Conservation (phyloP, 2,888 invertebrate species). For the Xanthia togata region DNA sequence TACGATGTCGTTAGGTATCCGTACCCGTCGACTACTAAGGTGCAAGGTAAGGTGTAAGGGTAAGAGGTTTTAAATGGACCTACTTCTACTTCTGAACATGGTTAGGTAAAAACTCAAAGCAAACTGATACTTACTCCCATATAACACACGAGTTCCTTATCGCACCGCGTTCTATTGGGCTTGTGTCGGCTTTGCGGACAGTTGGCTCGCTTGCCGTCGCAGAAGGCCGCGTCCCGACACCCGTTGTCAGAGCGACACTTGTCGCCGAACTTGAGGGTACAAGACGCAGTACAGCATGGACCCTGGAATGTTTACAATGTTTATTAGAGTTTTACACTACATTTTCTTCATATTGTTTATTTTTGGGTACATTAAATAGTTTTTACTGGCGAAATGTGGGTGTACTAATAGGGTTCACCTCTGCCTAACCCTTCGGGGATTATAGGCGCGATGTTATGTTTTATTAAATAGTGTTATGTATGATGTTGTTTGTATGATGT, state of each 20-base stretch:
- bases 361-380: neutral
- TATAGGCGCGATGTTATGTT: too few species aligned
- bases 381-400: too few species aligned
- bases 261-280: slow-evolving; percentile 95
- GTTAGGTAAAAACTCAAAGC: neutral
- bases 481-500: neutral
- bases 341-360: neutral
- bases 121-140: slow-evolving; percentile 95
- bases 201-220: slow-evolving; percentile 96
- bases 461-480: neutral
- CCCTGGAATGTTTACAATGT: slow-evolving; percentile 90
- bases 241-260: slow-evolving; percentile 98
- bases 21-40: neutral
- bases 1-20: neutral
- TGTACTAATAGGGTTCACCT: too few species aligned
- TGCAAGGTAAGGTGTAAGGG: too few species aligned
- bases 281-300: slow-evolving; percentile 97
- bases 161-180: slow-evolving; percentile 98
- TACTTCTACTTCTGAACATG: neutral
- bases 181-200: slow-evolving; percentile 98
- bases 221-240: slow-evolving; percentile 97
- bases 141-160: slow-evolving; percentile 98
- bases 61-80: neutral
- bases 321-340: neutral
- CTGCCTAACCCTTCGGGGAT: too few species aligned